Base-by-base conservation (phyloP, 2,888 invertebrate species). In the Conus canariensis region DNA sequence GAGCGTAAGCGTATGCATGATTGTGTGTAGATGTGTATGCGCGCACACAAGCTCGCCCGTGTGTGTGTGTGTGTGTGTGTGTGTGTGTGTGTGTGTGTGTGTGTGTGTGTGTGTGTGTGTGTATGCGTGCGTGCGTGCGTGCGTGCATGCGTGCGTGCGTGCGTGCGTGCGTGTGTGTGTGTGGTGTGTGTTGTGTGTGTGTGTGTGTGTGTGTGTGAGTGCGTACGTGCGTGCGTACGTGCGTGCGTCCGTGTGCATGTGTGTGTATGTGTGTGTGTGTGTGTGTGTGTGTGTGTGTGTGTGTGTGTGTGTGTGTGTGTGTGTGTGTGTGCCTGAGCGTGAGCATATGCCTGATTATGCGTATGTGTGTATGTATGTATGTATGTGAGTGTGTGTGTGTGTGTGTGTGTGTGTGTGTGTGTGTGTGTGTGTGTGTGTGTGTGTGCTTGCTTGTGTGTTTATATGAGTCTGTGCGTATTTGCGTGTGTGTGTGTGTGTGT, bases 271-370 rank as follows among this genome's bases (percentile, higher is more conserved):
- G 82, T 82, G 82, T 82, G 45, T 82, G 82, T 82, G 82, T 82
- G 82, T 56, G 45, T 45, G 45, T 30, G 82, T 82, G 82, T 82
- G 82, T 82, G 82, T 82, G 82, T 82, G 82, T 82, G 82, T 82
- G 82, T 82, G 82, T 82, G 82, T 82, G 30, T 82, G 82, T 82
- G 82, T 82, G 70, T 70, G 70, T 70, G 70, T 70, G 70, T 70
- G 70, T 70, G 70, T 70, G 3, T 6, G 70, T 70, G 70, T 70
- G 70, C 16, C 12, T 70, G 70, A 12, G 22, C 16, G 70, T 70
- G 70, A 12, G 70, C 16, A 19, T 70, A 19, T 70, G 70, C 16
- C 12, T 70, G 70, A 12, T 9, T 19, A 22, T 70, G 70, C 16
- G 70, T 19, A 19, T 64, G 60, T 64, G 10, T 64, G 60, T 64